These are phyloP conservation scores for Parasteatoda lunata DNA, from an alignment of 2,888 invertebrate species.

Conservation along the genomic window DNA sequence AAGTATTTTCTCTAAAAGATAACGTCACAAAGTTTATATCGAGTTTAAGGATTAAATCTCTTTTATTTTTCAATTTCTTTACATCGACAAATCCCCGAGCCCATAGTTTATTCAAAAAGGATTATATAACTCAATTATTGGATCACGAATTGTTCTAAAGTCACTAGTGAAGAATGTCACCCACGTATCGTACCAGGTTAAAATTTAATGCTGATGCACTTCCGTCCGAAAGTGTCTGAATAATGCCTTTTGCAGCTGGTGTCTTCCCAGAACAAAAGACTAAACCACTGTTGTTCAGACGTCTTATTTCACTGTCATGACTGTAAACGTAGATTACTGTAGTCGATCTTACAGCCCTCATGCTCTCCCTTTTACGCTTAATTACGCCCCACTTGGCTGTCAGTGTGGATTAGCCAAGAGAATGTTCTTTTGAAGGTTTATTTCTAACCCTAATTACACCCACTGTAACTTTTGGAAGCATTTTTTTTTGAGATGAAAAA, in stretches of 20 bases:
- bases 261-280: not conserved
- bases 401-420: constrained; percentile 24
- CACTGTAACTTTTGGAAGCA: constrained; percentile 1
- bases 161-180: too few species aligned
- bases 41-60: too few species aligned
- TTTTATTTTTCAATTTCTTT: too few species aligned
- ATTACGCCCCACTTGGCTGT: constrained; percentile 37
- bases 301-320: not conserved
- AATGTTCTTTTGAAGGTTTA: not conserved
- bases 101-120: too few species aligned
- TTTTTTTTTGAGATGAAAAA: not conserved
- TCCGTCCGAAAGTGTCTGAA: not conserved
- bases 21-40: too few species aligned
- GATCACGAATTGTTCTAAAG: too few species aligned
- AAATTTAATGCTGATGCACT: not conserved
- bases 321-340: not conserved
- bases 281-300: constrained; percentile 24
- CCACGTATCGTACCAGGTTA: not conserved
- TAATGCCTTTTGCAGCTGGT: not conserved
- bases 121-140: too few species aligned
- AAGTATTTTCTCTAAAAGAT: too few species aligned
- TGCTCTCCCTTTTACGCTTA: constrained; percentile 23
- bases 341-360: not conserved
- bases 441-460: constrained; percentile 16
- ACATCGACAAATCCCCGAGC: too few species aligned